phyloP scores from a whole-genome alignment of 1,140 invertebrate genomes.

The Hypsibius dujardini region DNA sequence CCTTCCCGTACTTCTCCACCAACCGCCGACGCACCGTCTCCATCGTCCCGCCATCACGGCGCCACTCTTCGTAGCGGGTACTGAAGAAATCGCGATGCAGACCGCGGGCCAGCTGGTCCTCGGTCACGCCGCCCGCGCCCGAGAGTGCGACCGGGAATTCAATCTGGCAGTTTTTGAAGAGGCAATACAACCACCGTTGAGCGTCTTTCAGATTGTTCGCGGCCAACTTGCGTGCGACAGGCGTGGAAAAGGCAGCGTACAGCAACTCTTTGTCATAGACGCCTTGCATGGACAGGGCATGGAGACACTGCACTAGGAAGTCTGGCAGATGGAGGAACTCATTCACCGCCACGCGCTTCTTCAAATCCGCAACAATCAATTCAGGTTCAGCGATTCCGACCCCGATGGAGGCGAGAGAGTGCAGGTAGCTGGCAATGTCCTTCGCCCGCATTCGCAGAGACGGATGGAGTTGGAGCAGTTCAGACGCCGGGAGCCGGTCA shows the following conservation, averaged over 20 bases:
- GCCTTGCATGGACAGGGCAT: not conserved
- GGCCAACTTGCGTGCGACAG: not conserved
- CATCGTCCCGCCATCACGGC: not conserved
- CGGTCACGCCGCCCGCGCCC: not conserved
- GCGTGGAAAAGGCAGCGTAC: not conserved
- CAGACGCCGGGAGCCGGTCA: not conserved
- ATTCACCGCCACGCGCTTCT: not conserved
- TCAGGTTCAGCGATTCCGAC: not conserved
- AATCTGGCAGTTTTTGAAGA: slow-evolving; percentile 2
- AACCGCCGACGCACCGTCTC: not conserved
- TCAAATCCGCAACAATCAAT: not conserved
- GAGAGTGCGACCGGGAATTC: not conserved
- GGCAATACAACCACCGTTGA: slow-evolving; percentile 4
- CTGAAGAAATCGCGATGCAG: not conserved
- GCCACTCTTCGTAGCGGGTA: not conserved
- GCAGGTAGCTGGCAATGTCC: not conserved
- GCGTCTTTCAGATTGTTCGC: not conserved
- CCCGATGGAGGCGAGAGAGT: not conserved
- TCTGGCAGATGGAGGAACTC: not conserved
- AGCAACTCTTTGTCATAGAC: slow-evolving; percentile 1
- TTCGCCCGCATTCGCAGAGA: not conserved
- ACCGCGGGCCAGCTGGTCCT: not conserved
- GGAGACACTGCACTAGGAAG: not conserved
- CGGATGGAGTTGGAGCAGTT: not conserved
- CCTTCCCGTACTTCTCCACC: not conserved